Conservation (phyloP, 2,888 invertebrate species). For the Cheilosia vulpina region DNA sequence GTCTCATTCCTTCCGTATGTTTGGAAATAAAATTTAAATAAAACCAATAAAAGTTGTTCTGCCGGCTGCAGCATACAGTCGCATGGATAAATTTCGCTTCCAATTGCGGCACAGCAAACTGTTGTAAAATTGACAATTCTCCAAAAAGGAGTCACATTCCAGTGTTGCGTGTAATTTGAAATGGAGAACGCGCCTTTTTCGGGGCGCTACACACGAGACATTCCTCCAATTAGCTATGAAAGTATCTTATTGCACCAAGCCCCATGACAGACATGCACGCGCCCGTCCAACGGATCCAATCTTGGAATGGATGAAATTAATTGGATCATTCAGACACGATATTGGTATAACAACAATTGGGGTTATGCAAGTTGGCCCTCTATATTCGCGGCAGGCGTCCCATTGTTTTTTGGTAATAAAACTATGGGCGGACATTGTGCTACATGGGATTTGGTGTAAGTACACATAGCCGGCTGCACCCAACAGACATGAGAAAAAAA, state of each 20-base stretch:
- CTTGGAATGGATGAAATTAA: slow-evolving; percentile 25
- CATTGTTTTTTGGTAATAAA: neutral
- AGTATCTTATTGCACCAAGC: slow-evolving; percentile 30
- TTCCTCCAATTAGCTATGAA: slow-evolving; percentile 40
- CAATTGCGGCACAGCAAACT: slow-evolving; percentile 15
- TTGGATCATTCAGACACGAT: slow-evolving; percentile 42
- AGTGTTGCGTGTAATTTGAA: slow-evolving; percentile 5
- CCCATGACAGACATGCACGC: slow-evolving; percentile 17
- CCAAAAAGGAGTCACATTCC: slow-evolving; percentile 16
- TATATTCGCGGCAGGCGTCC: slow-evolving; percentile 14
- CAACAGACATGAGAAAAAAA: slow-evolving; percentile 1
- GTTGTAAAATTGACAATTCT: slow-evolving; percentile 1
- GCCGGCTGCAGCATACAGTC: too few relatives aligned
- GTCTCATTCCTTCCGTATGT: neutral
- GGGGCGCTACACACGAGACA: slow-evolving; percentile 18
- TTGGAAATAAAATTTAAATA: neutral
- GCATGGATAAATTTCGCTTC: slow-evolving; percentile 2
- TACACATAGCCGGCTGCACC: slow-evolving; percentile 16
- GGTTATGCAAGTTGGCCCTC: slow-evolving; percentile 24
- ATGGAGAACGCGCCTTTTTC: slow-evolving; percentile 31
- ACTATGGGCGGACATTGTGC: slow-evolving; percentile 18
- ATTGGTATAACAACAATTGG: slow-evolving; percentile 6
- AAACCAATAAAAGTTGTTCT: too few relatives aligned
- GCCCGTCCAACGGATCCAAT: slow-evolving; percentile 8
- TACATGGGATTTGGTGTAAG: neutral